Conservation (phyloP, 2,113 vertebrate species). For the Siniperca knerii region DNA sequence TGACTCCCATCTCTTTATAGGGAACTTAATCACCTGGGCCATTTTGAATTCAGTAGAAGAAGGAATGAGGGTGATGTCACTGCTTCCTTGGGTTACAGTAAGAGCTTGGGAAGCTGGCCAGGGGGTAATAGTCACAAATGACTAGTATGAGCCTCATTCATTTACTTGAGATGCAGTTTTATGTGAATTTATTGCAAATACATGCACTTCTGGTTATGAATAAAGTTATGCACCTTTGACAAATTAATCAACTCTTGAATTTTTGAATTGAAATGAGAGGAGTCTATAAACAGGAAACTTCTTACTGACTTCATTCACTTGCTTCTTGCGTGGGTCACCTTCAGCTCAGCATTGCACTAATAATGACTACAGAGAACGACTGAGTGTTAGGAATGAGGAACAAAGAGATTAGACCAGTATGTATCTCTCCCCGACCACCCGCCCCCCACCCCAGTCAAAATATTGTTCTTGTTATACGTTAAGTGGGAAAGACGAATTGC, state of each 20-base stretch:
- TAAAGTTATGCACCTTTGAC: slow-evolving; percentile 37
- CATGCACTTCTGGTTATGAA: slow-evolving; percentile 58
- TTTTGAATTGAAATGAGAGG: slow-evolving; percentile 16
- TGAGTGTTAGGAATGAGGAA: slow-evolving; percentile 52
- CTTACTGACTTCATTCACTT: slow-evolving; percentile 22
- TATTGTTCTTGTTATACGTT: slow-evolving; percentile 68
- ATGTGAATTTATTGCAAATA: slow-evolving; percentile 69
- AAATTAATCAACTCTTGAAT: slow-evolving; percentile 49
- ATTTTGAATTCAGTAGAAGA: slow-evolving; percentile 72
- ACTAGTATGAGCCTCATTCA: slow-evolving; percentile 57
- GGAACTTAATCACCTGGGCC: slow-evolving; percentile 80
- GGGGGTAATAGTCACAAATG: slow-evolving; percentile 66
- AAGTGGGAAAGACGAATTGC: slow-evolving; percentile 69
- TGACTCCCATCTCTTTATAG: slow-evolving; percentile 73
- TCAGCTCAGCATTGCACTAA: slow-evolving; percentile 50
- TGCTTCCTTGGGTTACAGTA: slow-evolving; percentile 77
- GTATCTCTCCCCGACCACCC: not conserved
- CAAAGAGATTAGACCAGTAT: slow-evolving; percentile 59
- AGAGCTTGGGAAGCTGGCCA: slow-evolving; percentile 75
- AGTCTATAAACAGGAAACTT: slow-evolving; percentile 27
- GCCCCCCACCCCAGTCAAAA: slow-evolving; percentile 37
- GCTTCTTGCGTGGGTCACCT: slow-evolving; percentile 62
- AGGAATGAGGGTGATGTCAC: slow-evolving; percentile 78
- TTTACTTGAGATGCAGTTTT: slow-evolving; percentile 55
- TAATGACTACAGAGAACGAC: slow-evolving; percentile 43